phyloP scores from a whole-genome alignment of 2,797 vertebrate species.

The Sebastes hubbsi region DNA sequence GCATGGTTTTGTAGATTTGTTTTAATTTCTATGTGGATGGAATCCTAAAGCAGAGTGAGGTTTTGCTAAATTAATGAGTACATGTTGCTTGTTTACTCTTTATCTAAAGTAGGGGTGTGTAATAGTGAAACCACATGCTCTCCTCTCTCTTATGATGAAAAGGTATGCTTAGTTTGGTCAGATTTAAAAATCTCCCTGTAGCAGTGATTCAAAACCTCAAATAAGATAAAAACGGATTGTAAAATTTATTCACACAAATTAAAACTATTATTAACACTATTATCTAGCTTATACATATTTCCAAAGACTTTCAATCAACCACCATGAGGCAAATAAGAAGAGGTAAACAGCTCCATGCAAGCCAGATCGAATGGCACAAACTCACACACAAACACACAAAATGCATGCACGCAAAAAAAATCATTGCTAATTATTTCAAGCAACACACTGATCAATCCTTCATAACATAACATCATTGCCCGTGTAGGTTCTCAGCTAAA shows the following conservation, averaged over 20 bases:
- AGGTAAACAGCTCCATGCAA: conserved; percentile 53
- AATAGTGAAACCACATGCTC: conserved; percentile 22
- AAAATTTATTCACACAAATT: conserved; percentile 9
- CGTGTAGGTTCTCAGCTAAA: conserved; percentile 85
- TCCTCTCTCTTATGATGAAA: conserved; percentile 4
- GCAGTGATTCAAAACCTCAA: not conserved
- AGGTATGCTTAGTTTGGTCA: conserved; percentile 1
- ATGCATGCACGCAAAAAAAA: conserved; percentile 73
- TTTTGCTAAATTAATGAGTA: conserved; percentile 77
- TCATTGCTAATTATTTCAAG: conserved; percentile 97
- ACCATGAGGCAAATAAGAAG: conserved; percentile 35
- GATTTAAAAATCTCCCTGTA: not conserved
- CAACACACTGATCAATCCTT: conserved; percentile 94
- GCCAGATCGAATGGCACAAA: conserved; percentile 35
- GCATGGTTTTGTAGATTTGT: conserved; percentile 65
- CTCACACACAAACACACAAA: conserved; percentile 38
- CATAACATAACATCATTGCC: conserved; percentile 91
- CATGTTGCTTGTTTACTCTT: conserved; percentile 65
- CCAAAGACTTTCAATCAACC: conserved; percentile 27
- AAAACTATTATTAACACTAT: conserved; percentile 2
- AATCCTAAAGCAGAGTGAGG: conserved; percentile 40
- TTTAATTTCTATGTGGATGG: conserved; percentile 34
- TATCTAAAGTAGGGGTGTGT: conserved; percentile 30
- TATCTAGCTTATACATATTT: conserved; percentile 13
- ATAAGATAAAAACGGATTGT: not conserved